A percentile compares a stretch with the other conserved stretches of the same genome.
Evolutionary conservation across 2,113 vertebrate genomes (phyloP).

Genomic region (Vidua chalybeata): DNA sequence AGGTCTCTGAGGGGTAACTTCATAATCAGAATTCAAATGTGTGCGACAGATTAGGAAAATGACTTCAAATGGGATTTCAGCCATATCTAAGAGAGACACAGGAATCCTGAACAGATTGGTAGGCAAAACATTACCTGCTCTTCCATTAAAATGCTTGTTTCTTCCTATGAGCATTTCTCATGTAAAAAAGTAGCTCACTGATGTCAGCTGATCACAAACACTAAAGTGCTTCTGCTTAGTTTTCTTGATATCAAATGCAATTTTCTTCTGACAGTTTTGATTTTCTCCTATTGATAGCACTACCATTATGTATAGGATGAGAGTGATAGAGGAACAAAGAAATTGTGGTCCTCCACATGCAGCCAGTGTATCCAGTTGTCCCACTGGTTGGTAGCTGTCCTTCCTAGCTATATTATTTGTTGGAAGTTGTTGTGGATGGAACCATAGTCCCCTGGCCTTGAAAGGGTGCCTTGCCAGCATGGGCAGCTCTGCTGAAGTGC

Average conservation of each 20-base stretch:
- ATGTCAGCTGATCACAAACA: background rate
- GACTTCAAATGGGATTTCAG: background rate
- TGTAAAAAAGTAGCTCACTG: background rate
- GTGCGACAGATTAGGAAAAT: slow-evolving; percentile 15
- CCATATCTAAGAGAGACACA: background rate
- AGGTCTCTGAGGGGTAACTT: slow-evolving; percentile 18
- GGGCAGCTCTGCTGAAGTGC: background rate
- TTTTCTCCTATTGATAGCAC: background rate
- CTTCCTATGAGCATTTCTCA: background rate
- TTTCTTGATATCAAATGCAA: background rate
- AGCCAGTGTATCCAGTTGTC: background rate
- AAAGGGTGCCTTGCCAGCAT: background rate
- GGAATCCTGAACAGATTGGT: background rate
- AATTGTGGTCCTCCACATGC: background rate
- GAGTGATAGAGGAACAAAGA: background rate
- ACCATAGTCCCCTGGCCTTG: background rate
- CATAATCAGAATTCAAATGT: slow-evolving; percentile 44
- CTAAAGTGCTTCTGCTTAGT: background rate
- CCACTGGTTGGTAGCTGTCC: background rate
- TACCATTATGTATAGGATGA: background rate
- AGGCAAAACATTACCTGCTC: background rate
- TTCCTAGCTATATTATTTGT: background rate
- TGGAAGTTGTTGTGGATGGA: background rate
- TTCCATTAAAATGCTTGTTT: background rate
- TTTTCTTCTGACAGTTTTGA: background rate